Percentiles rank a stretch among this genome's conserved stretches.
phyloP scores from a whole-genome alignment of 2,888 invertebrate genomes.

The Tenthredo scrophulariae region DNA sequence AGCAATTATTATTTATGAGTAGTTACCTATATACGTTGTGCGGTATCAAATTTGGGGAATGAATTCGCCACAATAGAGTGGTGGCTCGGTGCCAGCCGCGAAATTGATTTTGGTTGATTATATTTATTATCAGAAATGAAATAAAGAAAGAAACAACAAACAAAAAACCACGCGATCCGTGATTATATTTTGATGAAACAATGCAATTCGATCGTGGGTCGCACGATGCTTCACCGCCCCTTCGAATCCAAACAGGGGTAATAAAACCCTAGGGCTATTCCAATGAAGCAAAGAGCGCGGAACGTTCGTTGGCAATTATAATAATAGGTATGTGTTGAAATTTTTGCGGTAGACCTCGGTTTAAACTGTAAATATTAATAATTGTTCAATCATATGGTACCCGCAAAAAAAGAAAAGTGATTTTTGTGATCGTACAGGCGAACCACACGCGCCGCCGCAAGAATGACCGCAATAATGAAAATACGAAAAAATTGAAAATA shows the following conservation, averaged over 20 bases:
- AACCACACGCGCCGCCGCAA: background rate
- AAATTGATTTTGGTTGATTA: constrained; percentile 2
- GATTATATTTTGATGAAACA: background rate
- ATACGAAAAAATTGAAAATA: background rate
- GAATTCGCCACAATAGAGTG: background rate
- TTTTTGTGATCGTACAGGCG: background rate
- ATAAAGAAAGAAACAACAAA: background rate
- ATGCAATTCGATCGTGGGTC: background rate
- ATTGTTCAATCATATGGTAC: background rate
- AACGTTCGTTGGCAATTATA: background rate
- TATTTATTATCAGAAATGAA: background rate
- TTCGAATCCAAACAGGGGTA: background rate
- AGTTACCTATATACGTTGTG: background rate
- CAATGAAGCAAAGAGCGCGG: too few relatives aligned
- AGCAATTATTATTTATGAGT: constrained; percentile 44
- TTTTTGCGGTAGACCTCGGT: background rate
- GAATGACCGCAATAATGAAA: background rate
- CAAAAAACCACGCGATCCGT: background rate
- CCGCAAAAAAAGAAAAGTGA: background rate
- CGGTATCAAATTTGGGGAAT: background rate
- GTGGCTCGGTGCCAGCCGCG: background rate
- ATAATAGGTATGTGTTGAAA: background rate
- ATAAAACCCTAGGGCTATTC: background rate
- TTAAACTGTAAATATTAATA: background rate
- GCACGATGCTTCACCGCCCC: background rate